These are phyloP conservation scores for Megastigmus dorsalis DNA, from an alignment of 2,888 invertebrate genomes.

Conservation along the genomic window DNA sequence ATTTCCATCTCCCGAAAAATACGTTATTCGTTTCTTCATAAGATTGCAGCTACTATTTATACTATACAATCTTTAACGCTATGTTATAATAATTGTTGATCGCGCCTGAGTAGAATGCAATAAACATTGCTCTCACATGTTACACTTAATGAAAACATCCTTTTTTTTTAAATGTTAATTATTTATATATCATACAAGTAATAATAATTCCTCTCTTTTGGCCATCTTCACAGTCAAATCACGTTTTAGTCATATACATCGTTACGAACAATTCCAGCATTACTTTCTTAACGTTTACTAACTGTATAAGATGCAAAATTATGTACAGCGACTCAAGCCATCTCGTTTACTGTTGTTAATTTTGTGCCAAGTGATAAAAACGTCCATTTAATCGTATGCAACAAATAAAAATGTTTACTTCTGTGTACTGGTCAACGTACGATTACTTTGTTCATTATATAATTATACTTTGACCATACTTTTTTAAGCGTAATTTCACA, in stretches of 20 bases:
- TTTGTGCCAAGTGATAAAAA: constrained; percentile 34
- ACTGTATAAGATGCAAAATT: constrained; percentile 45
- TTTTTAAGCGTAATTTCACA: constrained; percentile 23
- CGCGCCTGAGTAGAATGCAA: constrained; percentile 30
- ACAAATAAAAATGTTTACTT: constrained; percentile 1
- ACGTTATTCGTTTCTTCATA: constrained; percentile 21
- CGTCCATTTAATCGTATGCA: constrained; percentile 22
- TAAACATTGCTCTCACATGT: constrained; percentile 29
- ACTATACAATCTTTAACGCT: constrained; percentile 48
- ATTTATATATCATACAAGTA: constrained; percentile 49
- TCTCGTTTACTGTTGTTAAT: constrained; percentile 29
- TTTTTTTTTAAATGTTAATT: constrained; percentile 31
- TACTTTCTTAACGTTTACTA: constrained; percentile 38
- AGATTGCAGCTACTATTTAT: constrained; percentile 31
- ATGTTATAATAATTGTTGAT: constrained; percentile 25
- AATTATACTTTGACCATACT: constrained; percentile 9
- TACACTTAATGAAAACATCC: constrained; percentile 34
- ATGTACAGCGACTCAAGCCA: constrained; percentile 47
- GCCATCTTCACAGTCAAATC: constrained; percentile 34
- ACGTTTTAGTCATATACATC: constrained; percentile 31
- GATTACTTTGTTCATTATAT: not conserved
- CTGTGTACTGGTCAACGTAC: too few relatives aligned
- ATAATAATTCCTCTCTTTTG: constrained; percentile 47
- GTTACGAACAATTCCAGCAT: constrained; percentile 27
- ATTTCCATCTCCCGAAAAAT: constrained; percentile 42